A percentile compares a stretch with the other conserved stretches of the same genome.
These are phyloP conservation scores for Adoxophyes honmai DNA, from an alignment of 1,140 invertebrate species.

Conservation along the genomic window DNA sequence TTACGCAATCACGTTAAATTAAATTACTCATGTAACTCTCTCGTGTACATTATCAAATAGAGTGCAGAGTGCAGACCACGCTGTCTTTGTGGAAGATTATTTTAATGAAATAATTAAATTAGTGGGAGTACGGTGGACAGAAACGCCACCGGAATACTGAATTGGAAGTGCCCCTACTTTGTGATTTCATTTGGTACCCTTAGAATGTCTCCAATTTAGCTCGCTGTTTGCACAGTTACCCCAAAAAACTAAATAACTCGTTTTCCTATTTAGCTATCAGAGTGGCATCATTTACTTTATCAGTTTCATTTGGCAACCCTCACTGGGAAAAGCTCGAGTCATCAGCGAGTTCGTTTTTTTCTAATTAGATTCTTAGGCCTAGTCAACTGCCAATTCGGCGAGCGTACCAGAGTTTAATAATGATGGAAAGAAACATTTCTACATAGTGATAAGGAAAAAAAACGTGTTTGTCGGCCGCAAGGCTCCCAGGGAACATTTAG, in stretches of 20 bases:
- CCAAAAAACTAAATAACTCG: background rate
- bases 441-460: constrained; percentile 49
- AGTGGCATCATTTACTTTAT: no score
- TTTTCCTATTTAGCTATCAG: no score
- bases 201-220: constrained; percentile 34
- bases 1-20: background rate
- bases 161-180: constrained; percentile 26
- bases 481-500: constrained; percentile 49
- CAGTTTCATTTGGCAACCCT: background rate
- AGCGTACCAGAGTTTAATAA: constrained; percentile 22
- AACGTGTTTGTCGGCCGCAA: constrained; percentile 37
- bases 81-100: constrained; percentile 46
- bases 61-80: constrained; percentile 31
- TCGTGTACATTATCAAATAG: constrained; percentile 29
- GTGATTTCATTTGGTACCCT: constrained; percentile 53
- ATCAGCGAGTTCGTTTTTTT: background rate
- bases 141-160: constrained; percentile 54
- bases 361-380: constrained; percentile 4
- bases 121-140: constrained; percentile 48
- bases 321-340: background rate
- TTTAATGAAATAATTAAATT: constrained; percentile 68
- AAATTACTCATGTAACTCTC: constrained; percentile 30
- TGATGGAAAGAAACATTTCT: constrained; percentile 42
- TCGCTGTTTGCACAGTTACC: constrained; percentile 29
- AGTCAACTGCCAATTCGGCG: constrained; percentile 2